Base-by-base conservation (phyloP, 2,888 invertebrate genomes). In the Drosophila tanythrix region DNA sequence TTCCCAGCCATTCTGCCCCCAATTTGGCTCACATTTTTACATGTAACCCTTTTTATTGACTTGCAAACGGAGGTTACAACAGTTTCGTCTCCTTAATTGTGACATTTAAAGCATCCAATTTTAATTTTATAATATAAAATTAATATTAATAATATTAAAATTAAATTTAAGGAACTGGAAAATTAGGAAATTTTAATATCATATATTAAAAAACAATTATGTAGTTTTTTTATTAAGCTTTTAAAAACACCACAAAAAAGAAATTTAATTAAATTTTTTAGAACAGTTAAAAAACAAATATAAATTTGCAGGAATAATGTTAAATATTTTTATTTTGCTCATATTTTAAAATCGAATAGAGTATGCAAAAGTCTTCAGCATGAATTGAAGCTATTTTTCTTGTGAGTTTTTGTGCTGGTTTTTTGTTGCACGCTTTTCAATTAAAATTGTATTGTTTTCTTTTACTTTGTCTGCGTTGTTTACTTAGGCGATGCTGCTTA, bases 401-500 rank as follows among this genome's bases (percentile, higher is more conserved):
- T 81, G 69, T 77, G 51, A 56, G 48, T 71, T 71, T 75, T 73
- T 51, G 38, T 18, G 60, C 63, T 66, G 46, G 33, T 75, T 74
- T 77, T 76, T 60, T 75, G 66, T 71, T 74, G 72, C 63, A 70
- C 63, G 68, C 76, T 92, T 93, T 93, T 91, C 93, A 93, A 93
- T 93, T 93, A 93, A 93, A 93, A 92, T 90, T 91, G 92, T 92
- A 92, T 93, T 93, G 93, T 93, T 92, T 93, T 93, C 92, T 91
- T 92, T 93, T 92, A 91, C 92, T 91, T 83, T 90, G 86, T 89
- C 74, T 74, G 71, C 58, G 72, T 46, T 92, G 92, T 92, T 92
- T 92, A 92, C 89, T 92, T 92, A 91, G 92, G 89, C 74, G 56
- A 61, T 69, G 58, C 82, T 84, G 69, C 72, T 89, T 81, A 79